Conservation (phyloP, 2,888 invertebrate genomes). For the Drosophila stalkeri region DNA sequence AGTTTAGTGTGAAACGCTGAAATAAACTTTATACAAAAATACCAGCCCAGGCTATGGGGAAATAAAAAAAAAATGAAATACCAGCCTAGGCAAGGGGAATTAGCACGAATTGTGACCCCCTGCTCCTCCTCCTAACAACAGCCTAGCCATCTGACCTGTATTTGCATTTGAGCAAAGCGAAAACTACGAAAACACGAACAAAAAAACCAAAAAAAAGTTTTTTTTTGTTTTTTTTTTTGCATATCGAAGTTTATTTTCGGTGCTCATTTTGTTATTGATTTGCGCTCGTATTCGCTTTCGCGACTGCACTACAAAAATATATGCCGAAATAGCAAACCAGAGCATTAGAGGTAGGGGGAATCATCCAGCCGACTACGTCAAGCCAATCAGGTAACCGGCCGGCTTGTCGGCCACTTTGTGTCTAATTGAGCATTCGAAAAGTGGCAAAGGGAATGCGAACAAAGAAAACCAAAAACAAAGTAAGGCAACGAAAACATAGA, state of each 20-base stretch:
- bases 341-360: constrained; percentile 21
- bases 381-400: constrained; percentile 38
- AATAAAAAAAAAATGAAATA: not conserved
- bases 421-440: constrained; percentile 74
- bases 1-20: constrained; percentile 25
- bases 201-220: constrained; percentile 33
- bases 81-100: constrained; percentile 36
- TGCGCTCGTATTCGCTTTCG: constrained; percentile 23
- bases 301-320: constrained; percentile 33
- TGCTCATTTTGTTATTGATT: constrained; percentile 58
- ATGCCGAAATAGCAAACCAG: constrained; percentile 48
- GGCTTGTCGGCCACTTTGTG: constrained; percentile 53
- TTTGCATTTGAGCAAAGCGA: constrained; percentile 59
- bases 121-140: not conserved
- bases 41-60: constrained; percentile 10
- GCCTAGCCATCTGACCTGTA: constrained; percentile 38
- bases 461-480: constrained; percentile 24
- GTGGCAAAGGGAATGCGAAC: constrained; percentile 48
- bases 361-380: constrained; percentile 24
- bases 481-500: constrained; percentile 9
- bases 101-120: constrained; percentile 40
- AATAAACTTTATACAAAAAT: constrained; percentile 28
- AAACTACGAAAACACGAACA: constrained; percentile 38
- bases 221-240: constrained; percentile 9
- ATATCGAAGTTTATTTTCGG: constrained; percentile 53